Base-by-base conservation (phyloP, 2,888 invertebrate genomes). In the Chrysolina oricalcia region DNA sequence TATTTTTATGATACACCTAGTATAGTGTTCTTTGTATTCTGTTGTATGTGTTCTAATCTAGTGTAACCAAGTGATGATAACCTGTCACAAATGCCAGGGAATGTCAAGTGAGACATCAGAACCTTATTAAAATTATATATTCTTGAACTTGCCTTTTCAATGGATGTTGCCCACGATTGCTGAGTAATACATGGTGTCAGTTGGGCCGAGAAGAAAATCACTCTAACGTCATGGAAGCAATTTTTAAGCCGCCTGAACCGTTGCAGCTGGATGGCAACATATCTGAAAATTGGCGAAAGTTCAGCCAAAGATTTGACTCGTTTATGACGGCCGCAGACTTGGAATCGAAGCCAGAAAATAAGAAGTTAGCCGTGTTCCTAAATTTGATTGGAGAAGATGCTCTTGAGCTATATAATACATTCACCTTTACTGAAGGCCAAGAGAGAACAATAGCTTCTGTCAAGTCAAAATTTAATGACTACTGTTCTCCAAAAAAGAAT, bases 401-500 rank as follows among this genome's bases (percentile, higher is more conserved):
- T 13, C 43, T 65, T 10, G 65, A 65, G 11, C 17, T 65, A 10
- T 43, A n/a, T n/a, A 66, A 66, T 19, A 21, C 35, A 3, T 63
- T 63, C 13, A 63, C 41, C 13, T 41, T 41, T 11, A 41, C 41
- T 41, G 41, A 43, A 15, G 43, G 2, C 11, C 13, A 43, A 43
- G 15, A 11, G 13, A 43, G 15, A 2, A 15, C 43, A 2, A 11
- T 13, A 15, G 43, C 11, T 41, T 43, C 43, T 15, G 15, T 43
- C 15, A 43, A 43, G 15, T 4, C 43, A 19, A 4, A 69, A 19
- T 68, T 68, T 65, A 62, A 75, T 41, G 56, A 66, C n/a, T 76
- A 76, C 41, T 76, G 75, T 64, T 41, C 70, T 19, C 73, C 72
- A 23, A 72, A 72, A 48, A 40, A 64, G 62, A 76, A 78, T 73